These are phyloP conservation scores for Empis livida DNA, from an alignment of 2,888 invertebrate genomes.

Conservation along the genomic window DNA sequence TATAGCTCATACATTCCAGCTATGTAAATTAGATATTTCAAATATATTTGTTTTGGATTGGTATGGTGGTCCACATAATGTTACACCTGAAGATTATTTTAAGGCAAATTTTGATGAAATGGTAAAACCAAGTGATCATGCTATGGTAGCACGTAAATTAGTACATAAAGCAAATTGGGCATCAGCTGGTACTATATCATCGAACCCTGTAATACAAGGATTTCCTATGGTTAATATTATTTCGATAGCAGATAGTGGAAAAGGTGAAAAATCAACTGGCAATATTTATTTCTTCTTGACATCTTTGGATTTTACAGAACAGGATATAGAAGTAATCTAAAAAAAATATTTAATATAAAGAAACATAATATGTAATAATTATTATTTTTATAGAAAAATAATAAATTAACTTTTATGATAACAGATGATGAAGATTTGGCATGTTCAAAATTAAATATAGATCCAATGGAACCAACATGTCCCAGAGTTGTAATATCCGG, in stretches of 20 bases:
- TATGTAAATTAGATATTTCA: conserved; percentile 60
- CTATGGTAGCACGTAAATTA: conserved; percentile 27
- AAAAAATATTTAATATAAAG: conserved; percentile 13
- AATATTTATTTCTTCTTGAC: conserved; percentile 30
- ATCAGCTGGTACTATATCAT: conserved; percentile 30
- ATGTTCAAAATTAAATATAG: conserved; percentile 21
- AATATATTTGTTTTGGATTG: conserved; percentile 65
- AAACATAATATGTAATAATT: conserved; percentile 18
- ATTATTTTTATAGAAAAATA: conserved; percentile 17
- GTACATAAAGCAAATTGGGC: conserved; percentile 32
- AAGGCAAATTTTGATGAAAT: conserved; percentile 13
- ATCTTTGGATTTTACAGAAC: conserved; percentile 33
- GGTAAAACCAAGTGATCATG: conserved; percentile 21
- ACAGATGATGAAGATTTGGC: conserved; percentile 27
- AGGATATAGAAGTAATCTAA: conserved; percentile 18
- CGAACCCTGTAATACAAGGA: conserved; percentile 19
- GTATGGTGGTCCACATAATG: conserved; percentile 58
- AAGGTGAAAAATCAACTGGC: conserved; percentile 24
- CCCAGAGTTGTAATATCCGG: conserved; percentile 25
- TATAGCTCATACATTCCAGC: conserved; percentile 62
- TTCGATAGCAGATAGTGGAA: conserved; percentile 30
- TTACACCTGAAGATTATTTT: conserved; percentile 21
- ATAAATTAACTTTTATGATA: conserved; percentile 28
- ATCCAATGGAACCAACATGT: conserved; percentile 37
- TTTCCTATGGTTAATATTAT: conserved; percentile 36